Evolutionary conservation across 2,113 vertebrate species (phyloP).

Genomic region (Geothlypis trichas): DNA sequence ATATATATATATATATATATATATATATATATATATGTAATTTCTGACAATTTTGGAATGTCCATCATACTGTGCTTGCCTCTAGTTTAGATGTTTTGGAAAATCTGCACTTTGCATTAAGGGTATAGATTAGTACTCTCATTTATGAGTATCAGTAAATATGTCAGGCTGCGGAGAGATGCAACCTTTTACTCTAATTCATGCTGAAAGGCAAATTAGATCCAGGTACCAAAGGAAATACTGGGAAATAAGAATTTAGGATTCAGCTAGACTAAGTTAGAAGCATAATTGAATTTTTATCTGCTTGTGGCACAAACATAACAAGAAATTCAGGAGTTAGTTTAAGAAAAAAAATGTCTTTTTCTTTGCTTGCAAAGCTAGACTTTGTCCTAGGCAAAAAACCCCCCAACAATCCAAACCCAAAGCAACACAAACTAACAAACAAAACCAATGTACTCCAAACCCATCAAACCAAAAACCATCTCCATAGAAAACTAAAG

Average conservation of each 20-base stretch:
- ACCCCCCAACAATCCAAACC: not conserved
- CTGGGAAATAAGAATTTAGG: not conserved
- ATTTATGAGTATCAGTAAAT: not conserved
- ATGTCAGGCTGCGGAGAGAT: not conserved
- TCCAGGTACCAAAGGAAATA: not conserved
- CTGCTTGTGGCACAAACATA: not conserved
- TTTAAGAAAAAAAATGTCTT: not conserved
- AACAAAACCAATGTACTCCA: not conserved
- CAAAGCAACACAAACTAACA: not conserved
- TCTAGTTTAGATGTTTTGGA: not conserved
- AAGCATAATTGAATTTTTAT: not conserved
- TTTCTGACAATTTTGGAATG: not conserved
- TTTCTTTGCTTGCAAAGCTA: not conserved
- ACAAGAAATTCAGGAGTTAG: not conserved
- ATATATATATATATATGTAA: not conserved
- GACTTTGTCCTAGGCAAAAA: not conserved
- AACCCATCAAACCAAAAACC: not conserved
- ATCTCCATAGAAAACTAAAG: not conserved
- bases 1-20: not conserved
- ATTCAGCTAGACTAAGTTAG: not conserved
- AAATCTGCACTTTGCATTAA: not conserved
- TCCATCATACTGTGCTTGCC: not conserved
- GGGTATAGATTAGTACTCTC: not conserved
- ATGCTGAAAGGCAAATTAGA: not conserved
- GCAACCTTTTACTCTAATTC: not conserved